Percentiles rank a stretch among this genome's conserved stretches.
phyloP scores from a whole-genome alignment of 1,140 invertebrate genomes.

The Pantala flavescens region DNA sequence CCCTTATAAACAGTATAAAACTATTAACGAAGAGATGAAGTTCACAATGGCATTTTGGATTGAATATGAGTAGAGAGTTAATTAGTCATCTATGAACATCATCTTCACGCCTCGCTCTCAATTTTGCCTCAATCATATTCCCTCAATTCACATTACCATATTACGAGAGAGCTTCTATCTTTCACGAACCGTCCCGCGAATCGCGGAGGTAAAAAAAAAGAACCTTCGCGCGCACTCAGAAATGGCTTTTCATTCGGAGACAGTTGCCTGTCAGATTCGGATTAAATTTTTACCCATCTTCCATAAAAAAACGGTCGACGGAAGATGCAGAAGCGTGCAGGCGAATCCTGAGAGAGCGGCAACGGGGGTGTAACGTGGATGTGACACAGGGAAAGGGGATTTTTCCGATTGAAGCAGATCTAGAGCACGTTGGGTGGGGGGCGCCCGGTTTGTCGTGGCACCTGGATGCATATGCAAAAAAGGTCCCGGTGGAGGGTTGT shows the following conservation, averaged over 20 bases:
- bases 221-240: neutral
- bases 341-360: neutral
- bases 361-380: neutral
- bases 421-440: neutral
- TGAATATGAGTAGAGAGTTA: too few relatives aligned
- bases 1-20: too few relatives aligned
- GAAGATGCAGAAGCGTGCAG: neutral
- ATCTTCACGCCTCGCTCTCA: too few relatives aligned
- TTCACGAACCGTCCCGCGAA: too few relatives aligned
- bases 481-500: neutral
- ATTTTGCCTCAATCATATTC: too few relatives aligned
- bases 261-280: neutral
- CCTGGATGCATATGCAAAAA: slow-evolving; percentile 9
- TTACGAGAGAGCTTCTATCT: too few relatives aligned
- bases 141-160: too few relatives aligned
- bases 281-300: neutral
- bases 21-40: too few relatives aligned
- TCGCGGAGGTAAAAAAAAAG: too few relatives aligned
- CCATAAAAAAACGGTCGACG: neutral
- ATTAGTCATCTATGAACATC: too few relatives aligned
- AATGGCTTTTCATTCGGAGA: neutral
- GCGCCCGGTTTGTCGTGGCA: neutral
- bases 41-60: too few relatives aligned
- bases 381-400: neutral
- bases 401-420: neutral